These are phyloP conservation scores for Acanthurus leucopareius DNA, from an alignment of 2,797 vertebrate species.

Conservation along the genomic window DNA sequence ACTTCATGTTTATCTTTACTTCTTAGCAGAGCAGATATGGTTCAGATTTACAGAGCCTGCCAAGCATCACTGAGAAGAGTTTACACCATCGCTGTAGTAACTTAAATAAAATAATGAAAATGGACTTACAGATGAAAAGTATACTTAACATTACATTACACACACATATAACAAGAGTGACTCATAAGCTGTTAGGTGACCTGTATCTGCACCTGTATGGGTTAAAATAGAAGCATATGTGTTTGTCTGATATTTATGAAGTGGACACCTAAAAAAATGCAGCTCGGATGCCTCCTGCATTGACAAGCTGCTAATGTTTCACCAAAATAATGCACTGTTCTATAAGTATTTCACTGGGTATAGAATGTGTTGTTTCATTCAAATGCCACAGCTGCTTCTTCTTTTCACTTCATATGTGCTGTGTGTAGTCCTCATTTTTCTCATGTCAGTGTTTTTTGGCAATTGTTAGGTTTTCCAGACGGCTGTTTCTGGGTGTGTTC, in stretches of 20 bases:
- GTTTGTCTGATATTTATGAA: not conserved
- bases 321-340: constrained; percentile 41
- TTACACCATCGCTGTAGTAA: not conserved
- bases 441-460: constrained; percentile 55
- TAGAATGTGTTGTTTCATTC: constrained; percentile 21
- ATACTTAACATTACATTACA: not conserved
- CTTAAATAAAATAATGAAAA: not conserved
- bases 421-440: constrained; percentile 44
- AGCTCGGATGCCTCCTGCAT: not conserved
- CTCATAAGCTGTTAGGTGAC: not conserved
- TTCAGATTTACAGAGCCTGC: constrained; percentile 36
- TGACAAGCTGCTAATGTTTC: constrained; percentile 3
- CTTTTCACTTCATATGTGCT: constrained; percentile 20
- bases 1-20: constrained; percentile 62
- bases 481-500: constrained; percentile 72
- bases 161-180: not conserved
- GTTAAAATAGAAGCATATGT: not conserved
- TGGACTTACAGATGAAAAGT: not conserved
- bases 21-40: constrained; percentile 56
- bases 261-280: not conserved
- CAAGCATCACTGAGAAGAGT: not conserved
- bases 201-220: not conserved
- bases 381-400: constrained; percentile 43
- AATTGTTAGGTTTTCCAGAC: constrained; percentile 55
- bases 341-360: constrained; percentile 20